Conservation (phyloP, 2,888 invertebrate genomes). For the Hydrotaea diabolus region DNA sequence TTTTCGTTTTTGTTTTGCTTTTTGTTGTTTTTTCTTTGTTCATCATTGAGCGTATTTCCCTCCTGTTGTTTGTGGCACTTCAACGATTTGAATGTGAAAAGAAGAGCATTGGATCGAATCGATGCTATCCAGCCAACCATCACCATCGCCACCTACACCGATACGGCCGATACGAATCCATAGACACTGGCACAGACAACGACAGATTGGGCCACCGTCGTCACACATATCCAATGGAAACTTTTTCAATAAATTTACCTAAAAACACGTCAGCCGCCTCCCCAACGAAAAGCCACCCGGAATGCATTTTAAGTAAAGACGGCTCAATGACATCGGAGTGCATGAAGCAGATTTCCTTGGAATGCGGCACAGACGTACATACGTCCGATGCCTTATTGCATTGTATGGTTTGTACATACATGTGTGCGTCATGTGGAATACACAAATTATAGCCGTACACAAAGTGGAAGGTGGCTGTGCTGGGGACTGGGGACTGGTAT, state of each 20-base stretch:
- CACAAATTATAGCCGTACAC: neutral
- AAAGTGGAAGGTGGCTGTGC: no score
- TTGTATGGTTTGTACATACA: neutral
- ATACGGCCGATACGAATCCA: conserved; percentile 3
- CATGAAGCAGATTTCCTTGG: conserved; percentile 33
- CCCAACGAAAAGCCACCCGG: conserved; percentile 15
- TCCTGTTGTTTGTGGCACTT: conserved; percentile 49
- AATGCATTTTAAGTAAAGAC: conserved; percentile 32
- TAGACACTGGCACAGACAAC: neutral
- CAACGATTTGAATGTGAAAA: conserved; percentile 51
- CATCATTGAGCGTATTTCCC: conserved; percentile 26
- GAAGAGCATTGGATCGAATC: conserved; percentile 26
- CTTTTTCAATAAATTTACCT: conserved; percentile 30
- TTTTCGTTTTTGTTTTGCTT: neutral
- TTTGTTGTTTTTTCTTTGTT: conserved; percentile 21
- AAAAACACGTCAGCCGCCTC: conserved; percentile 22
- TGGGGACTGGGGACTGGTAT: neutral
- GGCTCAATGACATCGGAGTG: conserved; percentile 33
- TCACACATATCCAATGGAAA: neutral
- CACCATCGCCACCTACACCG: neutral
- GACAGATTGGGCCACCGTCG: neutral
- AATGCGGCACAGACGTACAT: neutral
- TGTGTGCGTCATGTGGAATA: neutral
- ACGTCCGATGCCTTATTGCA: no score
- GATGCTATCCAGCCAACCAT: conserved; percentile 29